A percentile compares a stretch with the other conserved stretches of the same genome.
phyloP scores from a whole-genome alignment of 2,797 vertebrate species.

The Crenuchus spilurus region DNA sequence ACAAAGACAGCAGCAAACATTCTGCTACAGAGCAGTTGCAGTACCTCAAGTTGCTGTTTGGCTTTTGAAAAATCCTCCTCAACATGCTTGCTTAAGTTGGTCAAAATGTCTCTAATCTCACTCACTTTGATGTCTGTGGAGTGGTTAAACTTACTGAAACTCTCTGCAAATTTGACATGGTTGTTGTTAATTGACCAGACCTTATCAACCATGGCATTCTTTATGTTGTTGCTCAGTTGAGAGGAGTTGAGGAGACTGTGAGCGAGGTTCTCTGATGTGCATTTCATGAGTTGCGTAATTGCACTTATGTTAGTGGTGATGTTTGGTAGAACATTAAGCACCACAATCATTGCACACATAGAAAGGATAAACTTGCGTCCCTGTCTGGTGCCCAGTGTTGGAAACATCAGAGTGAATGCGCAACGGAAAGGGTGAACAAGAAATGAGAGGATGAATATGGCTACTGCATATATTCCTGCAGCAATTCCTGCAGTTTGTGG shows the following conservation, averaged over 20 bases:
- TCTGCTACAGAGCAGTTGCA: constrained; percentile 71
- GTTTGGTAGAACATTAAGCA: constrained; percentile 83
- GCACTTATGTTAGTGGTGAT: constrained; percentile 80
- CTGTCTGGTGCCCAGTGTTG: constrained; percentile 85
- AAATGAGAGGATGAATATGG: constrained; percentile 73
- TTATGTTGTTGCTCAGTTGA: constrained; percentile 47
- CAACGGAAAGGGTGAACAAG: constrained; percentile 89
- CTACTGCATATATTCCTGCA: constrained; percentile 68
- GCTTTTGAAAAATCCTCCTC: constrained; percentile 75
- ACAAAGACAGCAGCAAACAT: constrained; percentile 80
- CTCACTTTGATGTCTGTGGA: constrained; percentile 74
- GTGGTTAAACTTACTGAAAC: constrained; percentile 68
- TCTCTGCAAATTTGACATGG: neutral
- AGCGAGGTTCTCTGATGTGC: constrained; percentile 84
- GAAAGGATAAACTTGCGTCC: constrained; percentile 86
- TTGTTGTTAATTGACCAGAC: constrained; percentile 53
- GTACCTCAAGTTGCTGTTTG: constrained; percentile 69
- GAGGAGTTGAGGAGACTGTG: constrained; percentile 86
- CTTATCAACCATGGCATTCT: constrained; percentile 57
- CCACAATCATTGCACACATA: constrained; percentile 78
- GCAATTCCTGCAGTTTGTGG: constrained; percentile 44
- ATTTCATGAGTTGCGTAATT: constrained; percentile 80
- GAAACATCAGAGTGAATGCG: constrained; percentile 83
- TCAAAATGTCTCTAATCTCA: constrained; percentile 71
- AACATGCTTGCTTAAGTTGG: constrained; percentile 73